phyloP scores from a whole-genome alignment of 2,113 vertebrate species.

The Otus sunia region DNA sequence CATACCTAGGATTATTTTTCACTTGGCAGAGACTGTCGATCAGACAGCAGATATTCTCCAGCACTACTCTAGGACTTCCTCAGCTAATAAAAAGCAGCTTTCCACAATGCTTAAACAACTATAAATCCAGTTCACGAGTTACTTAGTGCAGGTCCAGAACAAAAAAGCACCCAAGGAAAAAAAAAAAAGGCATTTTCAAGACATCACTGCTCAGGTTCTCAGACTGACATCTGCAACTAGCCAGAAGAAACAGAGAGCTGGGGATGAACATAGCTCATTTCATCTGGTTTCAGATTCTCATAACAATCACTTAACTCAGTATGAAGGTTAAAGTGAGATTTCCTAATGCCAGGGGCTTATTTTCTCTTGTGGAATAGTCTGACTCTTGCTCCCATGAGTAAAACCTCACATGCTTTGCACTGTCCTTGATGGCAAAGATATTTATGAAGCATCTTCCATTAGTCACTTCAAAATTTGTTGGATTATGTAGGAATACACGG shows the following conservation, averaged over 20 bases:
- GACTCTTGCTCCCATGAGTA: neutral
- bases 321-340: neutral
- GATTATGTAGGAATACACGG: neutral
- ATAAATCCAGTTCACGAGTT: neutral
- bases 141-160: neutral
- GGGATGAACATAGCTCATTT: neutral
- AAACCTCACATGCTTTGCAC: neutral
- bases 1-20: neutral
- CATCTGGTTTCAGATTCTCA: neutral
- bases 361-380: neutral
- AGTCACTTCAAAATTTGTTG: neutral
- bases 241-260: neutral
- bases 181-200: neutral
- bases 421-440: neutral
- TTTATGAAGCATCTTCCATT: neutral
- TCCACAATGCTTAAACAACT: neutral
- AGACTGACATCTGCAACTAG: neutral
- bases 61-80: neutral
- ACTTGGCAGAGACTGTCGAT: neutral
- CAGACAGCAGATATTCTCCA: neutral
- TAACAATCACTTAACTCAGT: neutral
- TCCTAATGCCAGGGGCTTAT: neutral
- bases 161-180: neutral
- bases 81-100: neutral
- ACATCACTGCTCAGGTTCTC: neutral